These are phyloP conservation scores for Tragulus kanchil DNA, from an alignment of 2,113 vertebrate genomes.

Conservation along the genomic window DNA sequence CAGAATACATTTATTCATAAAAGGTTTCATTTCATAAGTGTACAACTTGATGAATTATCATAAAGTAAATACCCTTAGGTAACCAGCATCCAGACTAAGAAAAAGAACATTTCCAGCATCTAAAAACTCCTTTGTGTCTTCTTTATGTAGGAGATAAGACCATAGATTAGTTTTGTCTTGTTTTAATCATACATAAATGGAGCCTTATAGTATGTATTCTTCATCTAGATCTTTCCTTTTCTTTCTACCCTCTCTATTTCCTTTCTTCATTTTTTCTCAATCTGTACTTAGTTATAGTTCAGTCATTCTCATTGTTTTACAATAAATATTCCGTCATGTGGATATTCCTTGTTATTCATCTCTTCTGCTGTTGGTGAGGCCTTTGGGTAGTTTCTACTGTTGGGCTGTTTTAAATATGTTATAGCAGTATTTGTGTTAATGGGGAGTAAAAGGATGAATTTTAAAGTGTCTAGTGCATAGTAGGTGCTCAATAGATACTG, in stretches of 20 bases:
- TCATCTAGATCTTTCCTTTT: not conserved
- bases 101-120: slow-evolving; percentile 14
- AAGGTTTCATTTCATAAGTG: not conserved
- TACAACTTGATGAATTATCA: slow-evolving; percentile 16
- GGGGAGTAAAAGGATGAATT: not conserved
- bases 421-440: slow-evolving; percentile 32
- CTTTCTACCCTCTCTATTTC: not conserved
- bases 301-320: slow-evolving; percentile 27
- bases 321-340: not conserved
- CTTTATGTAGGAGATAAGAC: not conserved
- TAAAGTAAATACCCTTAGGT: not conserved
- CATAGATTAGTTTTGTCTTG: not conserved
- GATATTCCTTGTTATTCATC: not conserved
- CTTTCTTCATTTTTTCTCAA: not conserved
- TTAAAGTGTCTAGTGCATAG: not conserved
- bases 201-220: not conserved
- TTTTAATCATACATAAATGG: not conserved
- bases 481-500: slow-evolving; percentile 1
- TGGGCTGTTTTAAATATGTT: not conserved
- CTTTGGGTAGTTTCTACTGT: slow-evolving; percentile 35
- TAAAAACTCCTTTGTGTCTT: not conserved
- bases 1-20: slow-evolving; percentile 30
- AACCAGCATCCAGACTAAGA: slow-evolving; percentile 26
- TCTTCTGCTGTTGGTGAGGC: not conserved
- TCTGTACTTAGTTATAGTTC: not conserved